Conservation (phyloP, 2,113 vertebrate species). For the Rhabdomys dilectus region DNA sequence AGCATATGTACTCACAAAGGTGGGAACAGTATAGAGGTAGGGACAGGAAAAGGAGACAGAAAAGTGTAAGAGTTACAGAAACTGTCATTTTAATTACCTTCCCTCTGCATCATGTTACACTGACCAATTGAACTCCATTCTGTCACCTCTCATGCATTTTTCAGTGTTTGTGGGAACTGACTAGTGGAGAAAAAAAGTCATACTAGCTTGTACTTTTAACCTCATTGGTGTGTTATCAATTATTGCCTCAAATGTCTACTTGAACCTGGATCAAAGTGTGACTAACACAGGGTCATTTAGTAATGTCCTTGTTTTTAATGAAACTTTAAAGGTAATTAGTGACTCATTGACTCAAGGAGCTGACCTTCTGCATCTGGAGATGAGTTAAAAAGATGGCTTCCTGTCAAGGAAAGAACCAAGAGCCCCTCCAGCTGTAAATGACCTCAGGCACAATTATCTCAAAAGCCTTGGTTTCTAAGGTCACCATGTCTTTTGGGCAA, state of each 20-base stretch:
- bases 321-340: slow-evolving; percentile 82
- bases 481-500: neutral
- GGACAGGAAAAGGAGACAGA: neutral
- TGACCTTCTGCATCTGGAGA: slow-evolving; percentile 67
- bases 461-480: slow-evolving; percentile 63
- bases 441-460: slow-evolving; percentile 73
- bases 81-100: neutral
- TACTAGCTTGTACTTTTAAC: slow-evolving; percentile 54
- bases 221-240: slow-evolving; percentile 14
- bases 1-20: neutral
- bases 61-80: neutral
- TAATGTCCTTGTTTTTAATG: slow-evolving; percentile 78
- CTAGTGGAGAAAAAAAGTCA: neutral
- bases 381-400: slow-evolving; percentile 75
- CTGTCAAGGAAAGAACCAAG: slow-evolving; percentile 67
- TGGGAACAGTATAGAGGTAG: neutral
- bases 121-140: slow-evolving; percentile 34
- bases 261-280: slow-evolving; percentile 75
- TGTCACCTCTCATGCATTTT: neutral
- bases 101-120: neutral
- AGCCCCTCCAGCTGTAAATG: slow-evolving; percentile 63
- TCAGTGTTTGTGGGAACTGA: slow-evolving; percentile 49
- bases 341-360: slow-evolving; percentile 80
- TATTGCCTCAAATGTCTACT: slow-evolving; percentile 46
- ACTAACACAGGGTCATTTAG: slow-evolving; percentile 80